Evolutionary conservation across 2,888 invertebrate species (phyloP), one percentile per base, ranked within the genome.

Genomic region (Colostygia pectinataria): DNA sequence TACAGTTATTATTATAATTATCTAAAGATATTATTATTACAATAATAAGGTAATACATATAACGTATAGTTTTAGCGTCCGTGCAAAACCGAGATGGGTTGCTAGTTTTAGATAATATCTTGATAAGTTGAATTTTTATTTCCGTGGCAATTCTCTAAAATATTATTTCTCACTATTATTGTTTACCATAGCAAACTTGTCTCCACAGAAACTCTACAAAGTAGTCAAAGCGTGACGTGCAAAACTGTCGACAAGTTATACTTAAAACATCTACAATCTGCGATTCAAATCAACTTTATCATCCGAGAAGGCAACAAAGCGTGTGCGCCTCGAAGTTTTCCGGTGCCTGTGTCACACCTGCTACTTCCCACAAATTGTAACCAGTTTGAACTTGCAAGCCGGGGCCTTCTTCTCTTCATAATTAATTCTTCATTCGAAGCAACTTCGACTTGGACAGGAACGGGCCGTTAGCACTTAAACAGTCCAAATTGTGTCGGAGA

Each of bases 351-450:
- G 80, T 65, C 80, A 77, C 89, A 89, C 88, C 89, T 89, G 89
- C 77, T 74, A 66, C 81, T 72, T 88, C 89, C 88, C 89, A 89
- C 89, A 86, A 85, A 86, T 83, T 84, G 84, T 84, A 81, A 80
- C 85, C 77, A 75, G 78, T 74, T 74, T 67, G 71, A 83, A 81
- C 77, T 84, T 73, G 72, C 80, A 81, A 84, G 80, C 82, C 77
- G 75, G 37, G 72, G 73, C 74, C 83, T 80, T 75, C 71, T 67
- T 71, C 71, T 76, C 81, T 85, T 86, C 87, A 88, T 90, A 89
- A 90, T 89, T 90, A 89, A 90, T 90, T 90, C 89, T 89, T 90
- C 88, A 89, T 84, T 88, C 86, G 79, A 80, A 79, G 82, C 80
- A 86, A 89, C 80, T 89, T 77, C 68, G 71, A 76, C 74, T 80